Evolutionary conservation across 2,888 invertebrate genomes (phyloP).

Genomic region (Digitonthophagus gazella): DNA sequence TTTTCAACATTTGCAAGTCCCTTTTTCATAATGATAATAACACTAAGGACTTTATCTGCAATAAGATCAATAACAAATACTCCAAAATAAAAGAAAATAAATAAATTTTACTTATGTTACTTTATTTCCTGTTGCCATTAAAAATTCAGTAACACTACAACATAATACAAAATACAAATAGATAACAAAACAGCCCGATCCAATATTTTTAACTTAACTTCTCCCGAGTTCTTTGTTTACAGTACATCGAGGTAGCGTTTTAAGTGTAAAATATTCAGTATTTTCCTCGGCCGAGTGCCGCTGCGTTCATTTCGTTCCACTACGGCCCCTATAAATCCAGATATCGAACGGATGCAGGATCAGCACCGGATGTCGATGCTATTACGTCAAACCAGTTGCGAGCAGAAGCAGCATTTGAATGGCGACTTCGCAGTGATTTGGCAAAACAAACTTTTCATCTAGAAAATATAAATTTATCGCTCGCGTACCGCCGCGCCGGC

Average conservation of each 20-base stretch:
- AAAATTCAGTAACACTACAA: too few relatives aligned
- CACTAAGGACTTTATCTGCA: too few relatives aligned
- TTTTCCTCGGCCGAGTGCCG: not conserved
- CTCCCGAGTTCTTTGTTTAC: not conserved
- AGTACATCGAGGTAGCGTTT: not conserved
- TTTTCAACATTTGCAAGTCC: too few relatives aligned
- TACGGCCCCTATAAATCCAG: not conserved
- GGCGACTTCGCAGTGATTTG: conserved; percentile 4
- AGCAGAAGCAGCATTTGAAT: not conserved
- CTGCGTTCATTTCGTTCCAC: not conserved
- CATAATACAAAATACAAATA: too few relatives aligned
- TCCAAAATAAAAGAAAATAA: too few relatives aligned
- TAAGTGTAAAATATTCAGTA: not conserved
- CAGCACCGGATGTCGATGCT: conserved; percentile 1
- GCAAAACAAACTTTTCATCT: conserved; percentile 15
- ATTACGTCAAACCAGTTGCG: not conserved
- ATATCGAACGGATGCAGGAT: not conserved
- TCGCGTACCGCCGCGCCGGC: not conserved
- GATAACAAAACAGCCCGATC: too few relatives aligned
- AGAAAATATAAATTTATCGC: conserved; percentile 16
- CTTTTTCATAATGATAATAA: too few relatives aligned
- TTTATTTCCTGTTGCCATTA: too few relatives aligned
- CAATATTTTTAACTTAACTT: too few relatives aligned
- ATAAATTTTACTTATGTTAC: too few relatives aligned
- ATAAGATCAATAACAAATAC: too few relatives aligned